These are phyloP conservation scores for Spilogale gracilis DNA, from an alignment of 2,113 vertebrate species.

Conservation along the genomic window DNA sequence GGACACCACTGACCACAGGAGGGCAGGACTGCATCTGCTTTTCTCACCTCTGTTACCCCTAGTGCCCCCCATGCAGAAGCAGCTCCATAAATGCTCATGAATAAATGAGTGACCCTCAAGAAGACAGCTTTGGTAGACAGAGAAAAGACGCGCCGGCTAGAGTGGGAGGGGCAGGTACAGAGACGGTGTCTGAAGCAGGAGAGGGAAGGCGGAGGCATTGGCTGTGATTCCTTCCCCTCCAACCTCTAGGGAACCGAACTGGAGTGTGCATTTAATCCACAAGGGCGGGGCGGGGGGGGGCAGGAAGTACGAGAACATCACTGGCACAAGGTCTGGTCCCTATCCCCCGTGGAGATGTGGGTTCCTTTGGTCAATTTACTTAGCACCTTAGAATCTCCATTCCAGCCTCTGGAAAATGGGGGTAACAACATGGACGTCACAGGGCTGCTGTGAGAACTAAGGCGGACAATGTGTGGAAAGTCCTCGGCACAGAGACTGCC, in stretches of 20 bases:
- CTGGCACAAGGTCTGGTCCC: neutral
- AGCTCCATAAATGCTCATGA: neutral
- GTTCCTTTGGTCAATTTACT: neutral
- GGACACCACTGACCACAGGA: neutral
- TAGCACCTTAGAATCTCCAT: neutral
- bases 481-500: neutral
- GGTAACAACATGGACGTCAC: neutral
- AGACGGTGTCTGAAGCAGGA: neutral
- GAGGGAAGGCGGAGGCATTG: neutral
- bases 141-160: neutral
- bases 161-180: neutral
- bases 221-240: neutral
- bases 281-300: neutral
- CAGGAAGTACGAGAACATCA: neutral
- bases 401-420: constrained; percentile 3
- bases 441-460: neutral
- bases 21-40: neutral
- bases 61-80: neutral
- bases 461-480: neutral
- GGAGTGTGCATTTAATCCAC: neutral
- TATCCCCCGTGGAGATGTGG: too few relatives aligned
- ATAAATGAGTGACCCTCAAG: neutral
- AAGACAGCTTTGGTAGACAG: neutral
- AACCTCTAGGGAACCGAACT: neutral
- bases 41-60: neutral